phyloP scores from a whole-genome alignment of 2,888 invertebrate species.

The Lumbricus terrestris region DNA sequence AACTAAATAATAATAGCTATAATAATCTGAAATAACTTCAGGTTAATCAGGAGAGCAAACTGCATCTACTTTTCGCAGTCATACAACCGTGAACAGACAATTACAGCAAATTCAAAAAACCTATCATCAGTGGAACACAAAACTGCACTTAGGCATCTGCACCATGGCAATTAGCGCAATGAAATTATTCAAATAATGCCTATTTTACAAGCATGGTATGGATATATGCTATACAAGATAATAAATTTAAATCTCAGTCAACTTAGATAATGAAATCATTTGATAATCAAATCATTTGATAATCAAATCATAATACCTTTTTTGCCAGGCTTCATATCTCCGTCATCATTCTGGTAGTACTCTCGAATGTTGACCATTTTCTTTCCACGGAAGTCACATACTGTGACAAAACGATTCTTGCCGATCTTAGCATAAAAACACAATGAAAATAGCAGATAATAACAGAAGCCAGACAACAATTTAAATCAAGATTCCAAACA shows the following conservation, averaged over 20 bases:
- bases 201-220: neutral
- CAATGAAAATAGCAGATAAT: neutral
- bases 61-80: neutral
- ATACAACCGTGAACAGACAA: too few relatives aligned
- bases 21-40: neutral
- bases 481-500: neutral
- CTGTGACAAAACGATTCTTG: conserved; percentile 10
- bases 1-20: too few relatives aligned
- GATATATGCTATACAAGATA: neutral
- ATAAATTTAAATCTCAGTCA: neutral
- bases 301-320: conserved; percentile 12
- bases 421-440: conserved; percentile 17
- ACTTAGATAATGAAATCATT: too few relatives aligned
- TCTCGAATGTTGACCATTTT: conserved; percentile 23
- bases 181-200: neutral
- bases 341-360: conserved; percentile 16
- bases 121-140: too few relatives aligned
- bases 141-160: neutral
- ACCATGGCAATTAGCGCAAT: neutral
- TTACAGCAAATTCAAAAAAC: neutral
- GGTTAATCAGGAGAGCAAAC: neutral
- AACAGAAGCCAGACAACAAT: neutral
- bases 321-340: conserved; percentile 18
- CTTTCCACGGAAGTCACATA: conserved; percentile 17
- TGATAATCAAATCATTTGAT: neutral